These are phyloP conservation scores for Blastomussa wellsi DNA, from an alignment of 92 coral and sea anemone species.

Conservation along the genomic window DNA sequence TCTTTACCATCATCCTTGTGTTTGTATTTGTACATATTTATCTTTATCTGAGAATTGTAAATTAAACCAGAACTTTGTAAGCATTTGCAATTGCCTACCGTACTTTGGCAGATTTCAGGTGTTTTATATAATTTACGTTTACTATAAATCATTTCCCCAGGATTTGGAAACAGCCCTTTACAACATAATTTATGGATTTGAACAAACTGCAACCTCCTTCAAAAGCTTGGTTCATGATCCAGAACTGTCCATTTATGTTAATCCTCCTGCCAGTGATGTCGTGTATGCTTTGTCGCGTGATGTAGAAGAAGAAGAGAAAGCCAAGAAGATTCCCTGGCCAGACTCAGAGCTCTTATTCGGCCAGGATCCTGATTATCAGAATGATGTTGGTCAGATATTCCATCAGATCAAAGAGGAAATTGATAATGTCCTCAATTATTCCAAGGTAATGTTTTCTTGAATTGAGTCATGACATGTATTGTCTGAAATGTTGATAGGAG, in stretches of 20 bases:
- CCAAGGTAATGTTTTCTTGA: conserved; percentile 60
- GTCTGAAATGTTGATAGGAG: neutral
- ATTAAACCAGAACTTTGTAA: too few species aligned
- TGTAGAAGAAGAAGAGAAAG: conserved; percentile 68
- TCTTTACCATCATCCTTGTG: too few species aligned
- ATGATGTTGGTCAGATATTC: conserved; percentile 66
- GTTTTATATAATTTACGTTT: neutral
- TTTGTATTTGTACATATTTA: too few species aligned
- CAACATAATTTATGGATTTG: conserved; percentile 76
- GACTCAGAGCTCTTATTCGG: conserved; percentile 83
- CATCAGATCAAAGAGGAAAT: conserved; percentile 69
- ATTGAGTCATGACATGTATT: neutral
- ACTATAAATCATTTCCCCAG: conserved; percentile 33
- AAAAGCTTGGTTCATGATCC: conserved; percentile 82
- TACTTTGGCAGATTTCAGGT: too few species aligned
- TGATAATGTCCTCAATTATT: conserved; percentile 68
- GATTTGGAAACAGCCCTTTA: conserved; percentile 73
- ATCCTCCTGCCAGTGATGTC: conserved; percentile 86
- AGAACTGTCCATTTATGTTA: conserved; percentile 69
- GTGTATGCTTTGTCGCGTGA: conserved; percentile 88
- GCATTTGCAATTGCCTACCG: too few species aligned
- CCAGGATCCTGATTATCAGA: conserved; percentile 84
- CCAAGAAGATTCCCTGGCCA: conserved; percentile 83
- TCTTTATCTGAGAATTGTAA: too few species aligned
- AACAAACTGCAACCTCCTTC: conserved; percentile 76